A percentile compares a stretch with the other conserved stretches of the same genome.
phyloP scores from a whole-genome alignment of 2,113 vertebrate genomes.

The Oostethus manadensis region DNA sequence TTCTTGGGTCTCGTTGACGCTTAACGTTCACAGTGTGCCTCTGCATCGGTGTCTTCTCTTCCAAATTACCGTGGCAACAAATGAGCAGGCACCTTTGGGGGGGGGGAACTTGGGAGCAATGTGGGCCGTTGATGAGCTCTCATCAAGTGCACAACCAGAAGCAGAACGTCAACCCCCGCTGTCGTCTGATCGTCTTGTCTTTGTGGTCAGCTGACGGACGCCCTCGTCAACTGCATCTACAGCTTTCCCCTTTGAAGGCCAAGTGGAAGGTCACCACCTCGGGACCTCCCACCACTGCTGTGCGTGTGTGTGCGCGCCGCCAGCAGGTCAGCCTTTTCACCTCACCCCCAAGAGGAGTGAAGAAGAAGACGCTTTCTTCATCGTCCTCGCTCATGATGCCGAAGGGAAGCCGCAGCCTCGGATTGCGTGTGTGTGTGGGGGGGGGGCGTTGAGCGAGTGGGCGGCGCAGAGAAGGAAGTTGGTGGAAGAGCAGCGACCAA shows the following conservation, averaged over 20 bases:
- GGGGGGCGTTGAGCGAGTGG: constrained; percentile 46
- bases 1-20: too few relatives aligned
- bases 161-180: background rate
- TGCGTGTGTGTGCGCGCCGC: constrained; percentile 4
- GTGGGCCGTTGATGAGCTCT: too few relatives aligned
- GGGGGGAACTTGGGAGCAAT: too few relatives aligned
- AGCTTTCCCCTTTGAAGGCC: background rate
- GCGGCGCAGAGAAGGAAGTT: constrained; percentile 59
- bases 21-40: background rate
- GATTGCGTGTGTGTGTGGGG: constrained; percentile 22
- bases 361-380: constrained; percentile 15
- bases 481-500: constrained; percentile 50
- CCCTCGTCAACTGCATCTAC: background rate
- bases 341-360: constrained; percentile 28
- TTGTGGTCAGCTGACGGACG: background rate
- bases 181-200: background rate
- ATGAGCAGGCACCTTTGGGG: background rate
- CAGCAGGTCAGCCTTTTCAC: constrained; percentile 30
- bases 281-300: background rate
- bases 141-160: too few relatives aligned
- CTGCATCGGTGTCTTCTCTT: background rate
- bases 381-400: constrained; percentile 19
- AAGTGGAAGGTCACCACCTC: background rate
- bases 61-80: background rate
- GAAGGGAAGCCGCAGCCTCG: constrained; percentile 52